These are phyloP conservation scores for Dendrolimus punctatus DNA, from an alignment of 1,140 invertebrate genomes.

Conservation along the genomic window DNA sequence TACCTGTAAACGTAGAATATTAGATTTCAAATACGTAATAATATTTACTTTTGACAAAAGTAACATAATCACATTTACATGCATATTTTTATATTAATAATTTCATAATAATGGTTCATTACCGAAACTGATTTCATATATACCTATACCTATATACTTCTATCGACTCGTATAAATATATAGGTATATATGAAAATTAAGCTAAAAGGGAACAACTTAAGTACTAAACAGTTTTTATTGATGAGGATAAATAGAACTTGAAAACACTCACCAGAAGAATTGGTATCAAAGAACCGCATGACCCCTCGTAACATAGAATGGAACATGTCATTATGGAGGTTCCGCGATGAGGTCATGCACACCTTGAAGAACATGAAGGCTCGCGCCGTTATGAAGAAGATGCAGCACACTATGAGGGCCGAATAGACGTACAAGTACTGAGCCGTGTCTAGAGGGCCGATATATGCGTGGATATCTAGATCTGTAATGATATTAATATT, in stretches of 20 bases:
- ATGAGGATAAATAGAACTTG: too few species aligned
- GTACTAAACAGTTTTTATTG: too few species aligned
- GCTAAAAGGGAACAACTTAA: too few species aligned
- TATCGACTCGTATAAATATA: too few species aligned
- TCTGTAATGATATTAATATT: conserved; percentile 24
- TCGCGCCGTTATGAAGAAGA: conserved; percentile 73
- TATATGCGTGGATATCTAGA: conserved; percentile 55
- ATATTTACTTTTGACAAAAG: too few species aligned
- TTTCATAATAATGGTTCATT: not conserved
- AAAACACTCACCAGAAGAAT: conserved; percentile 77
- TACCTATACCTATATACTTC: too few species aligned
- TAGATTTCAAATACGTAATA: too few species aligned
- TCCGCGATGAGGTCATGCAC: conserved; percentile 85
- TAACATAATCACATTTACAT: too few species aligned
- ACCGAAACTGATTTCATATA: too few species aligned
- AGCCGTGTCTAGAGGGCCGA: conserved; percentile 56
- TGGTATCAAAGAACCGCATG: conserved; percentile 90
- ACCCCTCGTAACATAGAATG: conserved; percentile 80
- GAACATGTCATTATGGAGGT: conserved; percentile 90
- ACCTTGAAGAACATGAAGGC: conserved; percentile 84
- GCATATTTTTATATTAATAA: not conserved
- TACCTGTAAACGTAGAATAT: too few species aligned
- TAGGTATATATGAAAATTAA: too few species aligned
- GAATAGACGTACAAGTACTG: conserved; percentile 67
- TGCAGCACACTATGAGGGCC: conserved; percentile 56